Conservation (phyloP, 2,113 vertebrate species). For the Tachuris rubrigastra region DNA sequence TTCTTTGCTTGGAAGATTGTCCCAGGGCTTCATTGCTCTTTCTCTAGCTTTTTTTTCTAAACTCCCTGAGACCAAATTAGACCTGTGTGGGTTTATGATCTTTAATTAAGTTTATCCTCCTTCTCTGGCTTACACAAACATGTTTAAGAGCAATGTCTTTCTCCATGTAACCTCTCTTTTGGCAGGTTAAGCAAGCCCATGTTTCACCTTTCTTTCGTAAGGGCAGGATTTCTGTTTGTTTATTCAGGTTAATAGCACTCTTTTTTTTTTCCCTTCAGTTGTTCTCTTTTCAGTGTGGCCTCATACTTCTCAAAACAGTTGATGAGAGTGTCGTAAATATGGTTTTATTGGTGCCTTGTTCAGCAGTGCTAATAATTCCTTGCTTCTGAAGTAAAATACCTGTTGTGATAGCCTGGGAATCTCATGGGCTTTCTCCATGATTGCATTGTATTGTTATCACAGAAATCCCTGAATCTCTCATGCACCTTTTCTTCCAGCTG, state of each 20-base stretch:
- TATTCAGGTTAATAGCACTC: not conserved
- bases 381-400: not conserved
- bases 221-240: not conserved
- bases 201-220: not conserved
- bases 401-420: not conserved
- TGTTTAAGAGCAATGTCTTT: not conserved
- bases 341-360: not conserved
- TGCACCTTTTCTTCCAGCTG: not conserved
- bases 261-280: not conserved
- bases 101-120: not conserved
- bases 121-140: not conserved
- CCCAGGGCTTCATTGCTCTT: not conserved
- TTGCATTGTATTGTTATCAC: not conserved
- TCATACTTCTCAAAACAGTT: not conserved
- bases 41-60: not conserved
- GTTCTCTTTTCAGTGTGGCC: not conserved
- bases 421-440: not conserved
- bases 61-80: not conserved
- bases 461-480: not conserved
- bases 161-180: not conserved
- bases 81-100: not conserved
- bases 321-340: not conserved
- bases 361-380: not conserved
- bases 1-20: not conserved
- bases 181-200: not conserved